Percentiles rank a stretch among this genome's conserved stretches.
phyloP scores from a whole-genome alignment of 1,140 invertebrate genomes.

The Vanessa tameamea region DNA sequence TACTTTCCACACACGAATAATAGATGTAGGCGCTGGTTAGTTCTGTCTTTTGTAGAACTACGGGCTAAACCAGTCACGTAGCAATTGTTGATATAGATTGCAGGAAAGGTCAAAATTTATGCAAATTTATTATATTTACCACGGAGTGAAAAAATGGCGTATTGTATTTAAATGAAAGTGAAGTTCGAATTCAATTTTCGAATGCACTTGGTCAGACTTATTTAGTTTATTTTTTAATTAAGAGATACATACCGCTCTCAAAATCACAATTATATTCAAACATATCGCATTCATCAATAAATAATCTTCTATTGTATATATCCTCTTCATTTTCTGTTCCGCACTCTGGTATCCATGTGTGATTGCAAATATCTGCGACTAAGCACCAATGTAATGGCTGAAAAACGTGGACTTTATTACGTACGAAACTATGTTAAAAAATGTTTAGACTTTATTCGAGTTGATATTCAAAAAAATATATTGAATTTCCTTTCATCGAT shows the following conservation, averaged over 20 bases:
- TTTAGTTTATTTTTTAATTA: neutral
- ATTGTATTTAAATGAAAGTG: too few relatives aligned
- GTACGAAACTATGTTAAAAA: neutral
- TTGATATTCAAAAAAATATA: neutral
- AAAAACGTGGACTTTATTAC: neutral
- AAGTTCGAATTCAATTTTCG: neutral
- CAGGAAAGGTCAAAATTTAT: too few relatives aligned
- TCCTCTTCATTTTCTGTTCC: conserved; percentile 41
- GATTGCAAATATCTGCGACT: conserved; percentile 59
- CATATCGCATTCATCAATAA: conserved; percentile 61
- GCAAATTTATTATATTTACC: too few relatives aligned
- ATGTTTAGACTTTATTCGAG: neutral
- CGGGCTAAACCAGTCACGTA: too few relatives aligned
- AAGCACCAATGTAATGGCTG: conserved; percentile 53
- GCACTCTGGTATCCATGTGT: conserved; percentile 58
- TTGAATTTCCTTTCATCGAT: neutral
- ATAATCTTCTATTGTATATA: conserved; percentile 39
- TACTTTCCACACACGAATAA: too few relatives aligned
- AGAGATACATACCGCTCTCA: conserved; percentile 43
- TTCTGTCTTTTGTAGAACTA: too few relatives aligned
- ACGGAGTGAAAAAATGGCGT: too few relatives aligned
- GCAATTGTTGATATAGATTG: too few relatives aligned
- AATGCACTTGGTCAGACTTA: too few relatives aligned
- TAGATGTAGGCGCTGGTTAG: too few relatives aligned
- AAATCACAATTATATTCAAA: conserved; percentile 60